These are phyloP conservation scores for Ichneumon xanthorius DNA, from an alignment of 2,888 invertebrate genomes.

Conservation along the genomic window DNA sequence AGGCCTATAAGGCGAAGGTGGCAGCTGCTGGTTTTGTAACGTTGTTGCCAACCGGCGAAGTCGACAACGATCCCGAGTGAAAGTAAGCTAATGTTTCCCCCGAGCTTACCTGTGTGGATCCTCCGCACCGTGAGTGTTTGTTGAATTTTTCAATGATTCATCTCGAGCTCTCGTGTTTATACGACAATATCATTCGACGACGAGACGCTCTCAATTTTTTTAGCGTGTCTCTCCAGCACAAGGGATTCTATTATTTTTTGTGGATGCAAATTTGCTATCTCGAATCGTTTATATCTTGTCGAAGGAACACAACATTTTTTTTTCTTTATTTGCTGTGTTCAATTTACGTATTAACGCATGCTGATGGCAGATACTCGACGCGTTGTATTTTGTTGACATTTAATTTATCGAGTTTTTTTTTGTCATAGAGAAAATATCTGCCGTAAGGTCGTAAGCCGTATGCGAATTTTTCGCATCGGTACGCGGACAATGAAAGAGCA, in stretches of 20 bases:
- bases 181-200: constrained; percentile 2
- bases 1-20: constrained; percentile 82
- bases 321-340: constrained; percentile 32
- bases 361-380: constrained; percentile 6
- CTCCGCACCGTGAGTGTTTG: constrained; percentile 47
- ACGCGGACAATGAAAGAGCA: constrained; percentile 46
- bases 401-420: constrained; percentile 29
- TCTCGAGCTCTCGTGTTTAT: constrained; percentile 18
- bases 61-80: constrained; percentile 81
- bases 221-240: not conserved
- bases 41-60: constrained; percentile 79
- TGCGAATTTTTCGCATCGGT: constrained; percentile 8
- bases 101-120: constrained; percentile 32
- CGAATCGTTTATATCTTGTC: constrained; percentile 41
- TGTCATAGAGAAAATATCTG: constrained; percentile 11
- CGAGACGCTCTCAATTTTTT: constrained; percentile 3
- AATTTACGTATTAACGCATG: constrained; percentile 20
- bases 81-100: constrained; percentile 53
- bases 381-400: constrained; percentile 25
- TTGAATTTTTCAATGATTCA: constrained; percentile 36
- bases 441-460: not conserved
- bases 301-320: constrained; percentile 12
- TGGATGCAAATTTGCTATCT: constrained; percentile 31
- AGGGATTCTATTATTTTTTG: not conserved
- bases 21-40: constrained; percentile 81